These are phyloP conservation scores for Frankliniella intonsa DNA, from an alignment of 2,888 invertebrate species.

Conservation along the genomic window DNA sequence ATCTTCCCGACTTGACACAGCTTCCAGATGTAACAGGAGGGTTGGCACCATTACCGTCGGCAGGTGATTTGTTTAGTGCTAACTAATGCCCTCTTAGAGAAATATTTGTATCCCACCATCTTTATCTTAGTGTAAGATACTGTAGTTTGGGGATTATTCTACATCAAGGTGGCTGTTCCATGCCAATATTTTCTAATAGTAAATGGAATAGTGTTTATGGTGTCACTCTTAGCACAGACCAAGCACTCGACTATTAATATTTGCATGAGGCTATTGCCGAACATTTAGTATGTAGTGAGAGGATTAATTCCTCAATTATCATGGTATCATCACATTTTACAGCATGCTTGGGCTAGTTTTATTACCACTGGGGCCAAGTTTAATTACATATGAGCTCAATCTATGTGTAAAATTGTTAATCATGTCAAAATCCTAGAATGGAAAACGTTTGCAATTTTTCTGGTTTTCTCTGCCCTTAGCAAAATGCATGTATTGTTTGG, in stretches of 20 bases:
- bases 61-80: conserved; percentile 87
- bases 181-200: not conserved
- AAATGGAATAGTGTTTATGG: not conserved
- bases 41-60: conserved; percentile 87
- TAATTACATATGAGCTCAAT: too few species aligned
- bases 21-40: conserved; percentile 90
- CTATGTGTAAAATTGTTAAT: too few species aligned
- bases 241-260: not conserved
- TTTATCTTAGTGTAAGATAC: not conserved
- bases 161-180: not conserved
- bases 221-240: not conserved
- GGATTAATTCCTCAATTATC: too few species aligned
- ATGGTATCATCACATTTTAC: too few species aligned
- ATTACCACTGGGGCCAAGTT: too few species aligned
- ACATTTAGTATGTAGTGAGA: too few species aligned
- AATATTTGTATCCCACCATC: not conserved
- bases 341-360: too few species aligned
- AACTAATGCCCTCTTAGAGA: conserved; percentile 40
- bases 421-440: too few species aligned
- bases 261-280: not conserved
- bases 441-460: too few species aligned
- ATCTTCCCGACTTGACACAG: conserved; percentile 86
- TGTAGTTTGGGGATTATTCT: not conserved
- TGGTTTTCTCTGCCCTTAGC: too few species aligned
- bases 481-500: too few species aligned